These are phyloP conservation scores for Monoplex corrugatus DNA, from an alignment of 2,888 invertebrate genomes.

Conservation along the genomic window DNA sequence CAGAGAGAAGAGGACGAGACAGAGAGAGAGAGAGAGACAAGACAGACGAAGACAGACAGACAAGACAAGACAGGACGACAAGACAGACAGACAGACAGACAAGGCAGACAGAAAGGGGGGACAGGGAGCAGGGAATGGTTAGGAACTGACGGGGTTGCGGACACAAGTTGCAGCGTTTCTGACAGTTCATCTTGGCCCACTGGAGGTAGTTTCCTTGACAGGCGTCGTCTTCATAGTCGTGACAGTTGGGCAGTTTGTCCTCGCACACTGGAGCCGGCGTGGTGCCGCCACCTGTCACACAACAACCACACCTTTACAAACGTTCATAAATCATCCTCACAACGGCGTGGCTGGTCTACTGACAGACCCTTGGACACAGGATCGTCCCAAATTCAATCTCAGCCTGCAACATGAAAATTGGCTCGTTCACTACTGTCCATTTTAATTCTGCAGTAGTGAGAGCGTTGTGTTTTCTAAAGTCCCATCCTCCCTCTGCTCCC, in stretches of 20 bases:
- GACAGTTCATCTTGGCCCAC: conserved; percentile 60
- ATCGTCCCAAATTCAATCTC: no score
- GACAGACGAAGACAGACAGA: background rate
- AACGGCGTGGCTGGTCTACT: no score
- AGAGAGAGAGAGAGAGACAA: background rate
- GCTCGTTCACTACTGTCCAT: no score
- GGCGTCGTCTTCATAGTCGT: conserved; percentile 48
- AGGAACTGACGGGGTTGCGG: conserved; percentile 19
- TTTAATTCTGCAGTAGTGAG: no score
- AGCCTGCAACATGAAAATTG: no score
- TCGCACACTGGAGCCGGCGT: conserved; percentile 46
- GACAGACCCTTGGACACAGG: no score
- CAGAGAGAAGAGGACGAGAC: background rate
- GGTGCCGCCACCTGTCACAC: conserved; percentile 4
- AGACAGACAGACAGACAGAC: background rate
- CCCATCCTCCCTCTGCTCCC: no score
- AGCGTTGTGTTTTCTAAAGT: no score
- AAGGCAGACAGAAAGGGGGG: no score
- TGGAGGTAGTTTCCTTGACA: conserved; percentile 51
- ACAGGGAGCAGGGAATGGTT: no score
- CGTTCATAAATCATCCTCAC: no score
- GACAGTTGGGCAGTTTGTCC: conserved; percentile 57
- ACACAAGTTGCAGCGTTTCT: conserved; percentile 53
- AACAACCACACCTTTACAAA: no score
- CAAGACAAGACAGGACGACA: background rate